Evolutionary conservation across 1,140 invertebrate genomes (phyloP), one percentile per base, ranked within the genome.

Genomic region (Neodiprion fabricii): DNA sequence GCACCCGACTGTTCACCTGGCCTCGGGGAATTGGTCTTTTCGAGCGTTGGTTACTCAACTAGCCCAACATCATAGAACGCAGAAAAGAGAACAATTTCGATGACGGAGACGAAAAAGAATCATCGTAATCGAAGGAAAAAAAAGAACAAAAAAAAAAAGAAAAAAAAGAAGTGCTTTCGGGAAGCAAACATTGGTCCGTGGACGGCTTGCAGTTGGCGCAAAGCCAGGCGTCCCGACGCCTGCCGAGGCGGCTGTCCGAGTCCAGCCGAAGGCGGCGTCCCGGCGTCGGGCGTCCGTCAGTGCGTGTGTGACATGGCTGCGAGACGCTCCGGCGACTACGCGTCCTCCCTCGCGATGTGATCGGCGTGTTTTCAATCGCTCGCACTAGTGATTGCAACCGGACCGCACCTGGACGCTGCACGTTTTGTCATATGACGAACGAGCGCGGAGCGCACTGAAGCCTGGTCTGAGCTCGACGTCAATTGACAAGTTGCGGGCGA

Each of bases 301-400:
- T 87, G 85, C 85, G 84, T 82, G 82, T 85, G 84, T 87, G 86
- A 88, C 85, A 87, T 87, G 85, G 85, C 83, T 86, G 81, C 82
- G 82, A 84, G 83, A 81, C 85, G 84, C 83, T 86, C 80, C 83
- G 83, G 79, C 81, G 83, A 86, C 80, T 79, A 83, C 82, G 79
- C 76, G 80, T 78, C 78, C 78, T 78, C 81, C 78, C 77, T 77
- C 80, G 81, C 83, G 79, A 80, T 83, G 80, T 82, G 78, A 79
- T 75, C 73, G 72, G 67, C 53, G 53, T 61, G 53, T 61, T 61
- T 61, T 61, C 53, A 61, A 61, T 61, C 53, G 53, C 11, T 40
- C 53, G 53, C 53, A 61, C 53, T 61, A 14, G 53, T 61, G 53
- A 61, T 14, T 17, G 53, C 53, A 61, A 12, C 53, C 53, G 53